These are phyloP conservation scores for Drosophila atripex DNA, from an alignment of 2,888 invertebrate species.

Conservation along the genomic window DNA sequence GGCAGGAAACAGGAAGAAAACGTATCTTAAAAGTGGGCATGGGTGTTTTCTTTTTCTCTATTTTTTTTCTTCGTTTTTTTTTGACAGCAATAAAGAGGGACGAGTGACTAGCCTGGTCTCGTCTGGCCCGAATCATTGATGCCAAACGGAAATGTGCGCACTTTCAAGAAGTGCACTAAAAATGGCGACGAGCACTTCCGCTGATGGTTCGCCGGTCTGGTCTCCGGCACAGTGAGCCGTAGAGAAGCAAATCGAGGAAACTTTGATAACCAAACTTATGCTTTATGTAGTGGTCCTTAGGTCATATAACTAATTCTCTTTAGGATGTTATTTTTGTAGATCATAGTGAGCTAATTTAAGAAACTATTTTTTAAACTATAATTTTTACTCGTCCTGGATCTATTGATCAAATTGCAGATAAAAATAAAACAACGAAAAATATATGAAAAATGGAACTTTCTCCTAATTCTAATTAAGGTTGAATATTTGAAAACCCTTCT, in stretches of 20 bases:
- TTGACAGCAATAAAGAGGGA: slow-evolving; percentile 41
- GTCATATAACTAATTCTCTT: background rate
- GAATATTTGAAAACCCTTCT: background rate
- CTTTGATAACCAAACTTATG: background rate
- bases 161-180: slow-evolving; percentile 79
- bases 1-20: slow-evolving; percentile 16
- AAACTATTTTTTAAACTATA: background rate
- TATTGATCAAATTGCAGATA: background rate
- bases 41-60: background rate
- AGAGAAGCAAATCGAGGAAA: background rate
- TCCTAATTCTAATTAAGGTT: slow-evolving; percentile 5
- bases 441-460: background rate
- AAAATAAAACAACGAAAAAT: background rate
- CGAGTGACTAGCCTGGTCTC: background rate
- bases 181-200: slow-evolving; percentile 80
- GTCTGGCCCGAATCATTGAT: slow-evolving; percentile 68
- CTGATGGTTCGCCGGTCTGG: slow-evolving; percentile 59
- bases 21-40: slow-evolving; percentile 15
- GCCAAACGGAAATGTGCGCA: slow-evolving; percentile 80
- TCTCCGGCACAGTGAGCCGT: slow-evolving; percentile 20
- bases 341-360: too few species aligned
- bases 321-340: background rate
- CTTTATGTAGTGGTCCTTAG: background rate
- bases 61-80: background rate
- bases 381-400: background rate